Conservation (phyloP, 1,140 invertebrate species). For the Orussus abietinus region DNA sequence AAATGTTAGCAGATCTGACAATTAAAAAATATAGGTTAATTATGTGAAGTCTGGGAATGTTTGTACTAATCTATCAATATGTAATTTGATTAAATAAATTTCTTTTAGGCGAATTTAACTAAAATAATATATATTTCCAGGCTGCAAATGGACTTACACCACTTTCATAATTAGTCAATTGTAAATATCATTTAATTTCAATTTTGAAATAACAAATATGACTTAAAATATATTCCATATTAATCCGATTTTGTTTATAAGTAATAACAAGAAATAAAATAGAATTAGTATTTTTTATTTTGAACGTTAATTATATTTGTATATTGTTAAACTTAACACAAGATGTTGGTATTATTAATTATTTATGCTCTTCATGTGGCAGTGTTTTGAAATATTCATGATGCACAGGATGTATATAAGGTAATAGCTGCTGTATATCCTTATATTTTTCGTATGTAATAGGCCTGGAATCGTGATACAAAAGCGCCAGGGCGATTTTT, state of each 20-base stretch:
- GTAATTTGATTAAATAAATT: no score
- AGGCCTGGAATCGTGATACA: slow-evolving; percentile 16
- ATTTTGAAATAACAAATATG: slow-evolving; percentile 11
- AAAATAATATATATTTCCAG: slow-evolving; percentile 4
- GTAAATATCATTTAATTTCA: slow-evolving; percentile 9
- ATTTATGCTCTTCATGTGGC: slow-evolving; percentile 14
- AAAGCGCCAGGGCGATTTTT: slow-evolving; percentile 16
- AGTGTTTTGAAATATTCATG: slow-evolving; percentile 20
- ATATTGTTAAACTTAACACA: slow-evolving; percentile 16
- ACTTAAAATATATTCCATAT: slow-evolving; percentile 11
- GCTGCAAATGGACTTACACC: slow-evolving; percentile 12
- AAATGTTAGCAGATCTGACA: no score
- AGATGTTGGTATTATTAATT: slow-evolving; percentile 13
- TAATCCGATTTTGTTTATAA: slow-evolving; percentile 15
- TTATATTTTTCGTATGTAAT: slow-evolving; percentile 23
- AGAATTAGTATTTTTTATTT: slow-evolving; percentile 12
- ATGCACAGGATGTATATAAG: slow-evolving; percentile 20
- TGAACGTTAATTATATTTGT: slow-evolving; percentile 15
- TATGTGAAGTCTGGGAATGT: no score
- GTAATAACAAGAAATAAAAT: slow-evolving; percentile 15
- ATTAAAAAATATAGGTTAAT: no score
- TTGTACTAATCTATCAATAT: no score
- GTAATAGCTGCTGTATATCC: slow-evolving; percentile 15
- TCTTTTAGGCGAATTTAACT: slow-evolving; percentile 9
- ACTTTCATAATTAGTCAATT: slow-evolving; percentile 10